Conservation (phyloP, 2,113 vertebrate genomes). For the Actenoides hombroni region DNA sequence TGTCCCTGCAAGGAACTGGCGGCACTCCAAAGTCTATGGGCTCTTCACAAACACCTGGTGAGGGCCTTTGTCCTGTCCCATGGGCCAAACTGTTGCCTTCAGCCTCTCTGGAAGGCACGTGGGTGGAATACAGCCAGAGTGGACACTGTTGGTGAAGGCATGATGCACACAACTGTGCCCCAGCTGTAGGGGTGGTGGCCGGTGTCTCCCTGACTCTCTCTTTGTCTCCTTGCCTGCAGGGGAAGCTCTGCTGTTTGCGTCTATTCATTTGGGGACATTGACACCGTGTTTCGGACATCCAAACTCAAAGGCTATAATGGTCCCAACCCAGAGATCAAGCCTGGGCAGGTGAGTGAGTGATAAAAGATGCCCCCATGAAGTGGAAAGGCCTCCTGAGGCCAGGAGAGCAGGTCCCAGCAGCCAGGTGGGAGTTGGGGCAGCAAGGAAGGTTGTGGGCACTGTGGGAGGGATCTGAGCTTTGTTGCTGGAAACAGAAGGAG, state of each 20-base stretch:
- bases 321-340: conserved; percentile 76
- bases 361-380: fast-evolving
- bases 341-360: conserved; percentile 81
- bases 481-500: neutral
- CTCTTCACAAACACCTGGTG: conserved; percentile 93
- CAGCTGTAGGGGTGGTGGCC: neutral
- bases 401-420: neutral
- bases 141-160: fast-evolving
- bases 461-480: neutral
- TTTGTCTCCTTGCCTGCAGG: conserved; percentile 61
- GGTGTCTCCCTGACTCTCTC: neutral
- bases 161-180: fast-evolving
- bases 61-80: neutral
- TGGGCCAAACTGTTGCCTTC: neutral
- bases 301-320: conserved; percentile 79
- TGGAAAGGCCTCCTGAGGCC: neutral
- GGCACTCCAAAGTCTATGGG: conserved; percentile 78
- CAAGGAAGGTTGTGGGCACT: fast-evolving
- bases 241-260: conserved; percentile 89
- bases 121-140: neutral
- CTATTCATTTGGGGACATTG: conserved; percentile 84
- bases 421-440: neutral
- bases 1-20: conserved; percentile 77
- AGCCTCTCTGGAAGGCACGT: neutral
- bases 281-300: conserved; percentile 82